Base-by-base conservation (phyloP, 2,888 invertebrate species). In the Hydriomena furcata region DNA sequence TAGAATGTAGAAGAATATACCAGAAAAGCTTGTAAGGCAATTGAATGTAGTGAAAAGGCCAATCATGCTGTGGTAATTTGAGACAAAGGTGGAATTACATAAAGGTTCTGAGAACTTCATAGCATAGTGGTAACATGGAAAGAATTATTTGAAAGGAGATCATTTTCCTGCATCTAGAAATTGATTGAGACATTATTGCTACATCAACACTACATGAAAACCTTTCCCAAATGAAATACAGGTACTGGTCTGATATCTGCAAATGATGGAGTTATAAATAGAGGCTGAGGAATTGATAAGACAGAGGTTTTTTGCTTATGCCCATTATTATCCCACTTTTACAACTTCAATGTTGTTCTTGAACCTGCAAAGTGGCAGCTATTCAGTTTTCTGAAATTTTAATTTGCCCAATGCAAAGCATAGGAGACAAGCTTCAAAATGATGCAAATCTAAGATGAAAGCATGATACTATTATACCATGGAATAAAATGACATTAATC, bases 261-360 rank as follows among this genome's bases (percentile, higher is more conserved):
- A 13, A 38, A 28, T 32, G 32, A 37, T 28, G 45, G 21, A 31
- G 13, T 36, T 20, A 6, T 17, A 12, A 23, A 7, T 34, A 36
- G 36, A 28, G n/a, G 40, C 20, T 30, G 21, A 37, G 36, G 10
- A 41, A 13, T 28, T 36, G 30, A 41, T 36, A 31, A 25, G 34
- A 44, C 12, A 45, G 10, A 36, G 13, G 31, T 21, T 32, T 21
- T 37, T 40, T 21, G 35, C 41, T 41, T 41, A 30, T 34, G 44
- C 40, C 36, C 13, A 40, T 41, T 44, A n/a, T 38, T 46, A 37
- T 31, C 36, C 35, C 36, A 27, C 36, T 42, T 23, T 46, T 46
- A 37, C 45, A 42, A 41, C 45, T 52, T 41, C 25, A 13, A 37
- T 44, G 43, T 50, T 50, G 32, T 45, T 45, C 6, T 42, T 45